These are phyloP conservation scores for Belonocnema kinseyi DNA, from an alignment of 1,140 invertebrate genomes.

Conservation along the genomic window DNA sequence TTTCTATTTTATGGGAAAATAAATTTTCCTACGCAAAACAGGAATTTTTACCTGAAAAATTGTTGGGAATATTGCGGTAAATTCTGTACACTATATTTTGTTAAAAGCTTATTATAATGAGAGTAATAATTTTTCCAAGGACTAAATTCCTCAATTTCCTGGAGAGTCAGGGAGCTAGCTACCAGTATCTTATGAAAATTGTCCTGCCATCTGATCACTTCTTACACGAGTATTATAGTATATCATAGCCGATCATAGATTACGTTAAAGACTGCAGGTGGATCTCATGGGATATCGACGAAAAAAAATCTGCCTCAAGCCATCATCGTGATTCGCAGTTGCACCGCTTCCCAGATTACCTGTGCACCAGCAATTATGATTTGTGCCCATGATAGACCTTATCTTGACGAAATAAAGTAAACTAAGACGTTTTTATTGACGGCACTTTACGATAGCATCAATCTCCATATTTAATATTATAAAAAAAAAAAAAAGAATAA, in stretches of 20 bases:
- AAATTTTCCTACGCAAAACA: too few relatives aligned
- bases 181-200: conserved; percentile 7
- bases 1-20: too few relatives aligned
- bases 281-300: conserved; percentile 2
- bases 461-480: background rate
- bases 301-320: conserved; percentile 13
- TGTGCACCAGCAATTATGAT: conserved; percentile 3
- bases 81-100: too few relatives aligned
- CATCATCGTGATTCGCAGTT: conserved; percentile 18
- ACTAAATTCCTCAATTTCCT: background rate
- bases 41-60: too few relatives aligned
- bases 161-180: background rate
- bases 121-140: background rate
- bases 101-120: background rate
- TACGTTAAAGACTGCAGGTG: conserved; percentile 20
- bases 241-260: background rate
- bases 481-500: too few relatives aligned
- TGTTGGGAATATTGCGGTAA: too few relatives aligned
- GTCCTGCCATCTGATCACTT: conserved; percentile 10
- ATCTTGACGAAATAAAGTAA: conserved; percentile 13
- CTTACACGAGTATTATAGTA: background rate
- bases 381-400: background rate
- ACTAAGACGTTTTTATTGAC: background rate
- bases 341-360: conserved; percentile 1
- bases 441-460: background rate